Percentiles rank a stretch among this genome's conserved stretches.
Conservation (phyloP, 2,888 invertebrate genomes). For the Drepanosiphum platanoidis region DNA sequence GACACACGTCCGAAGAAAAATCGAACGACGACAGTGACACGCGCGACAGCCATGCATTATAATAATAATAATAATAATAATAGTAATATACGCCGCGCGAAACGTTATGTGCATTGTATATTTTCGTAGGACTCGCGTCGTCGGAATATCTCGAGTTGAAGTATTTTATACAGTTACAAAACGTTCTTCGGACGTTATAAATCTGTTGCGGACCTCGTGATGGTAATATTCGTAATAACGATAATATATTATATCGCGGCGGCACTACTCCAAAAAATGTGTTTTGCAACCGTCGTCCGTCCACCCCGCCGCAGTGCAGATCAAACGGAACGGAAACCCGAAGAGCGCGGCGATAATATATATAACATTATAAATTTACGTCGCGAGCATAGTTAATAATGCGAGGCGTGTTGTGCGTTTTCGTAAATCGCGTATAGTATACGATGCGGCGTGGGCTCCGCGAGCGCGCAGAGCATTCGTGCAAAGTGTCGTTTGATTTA, state of each 20-base stretch:
- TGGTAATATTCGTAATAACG: neutral
- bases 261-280: conserved; percentile 29
- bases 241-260: neutral
- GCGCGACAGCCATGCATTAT: neutral
- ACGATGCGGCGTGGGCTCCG: neutral
- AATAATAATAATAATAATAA: no score
- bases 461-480: neutral
- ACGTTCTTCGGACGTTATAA: no score
- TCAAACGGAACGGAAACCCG: conserved; percentile 40
- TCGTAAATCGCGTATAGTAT: neutral
- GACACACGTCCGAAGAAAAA: conserved; percentile 33
- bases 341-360: neutral
- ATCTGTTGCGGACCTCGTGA: neutral
- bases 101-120: neutral
- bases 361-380: neutral
- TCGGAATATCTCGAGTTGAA: no score
- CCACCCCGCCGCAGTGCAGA: neutral
- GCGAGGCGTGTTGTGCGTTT: neutral
- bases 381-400: no score
- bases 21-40: conserved; percentile 4
- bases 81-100: no score
- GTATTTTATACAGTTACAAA: no score
- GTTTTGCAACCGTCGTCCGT: conserved; percentile 34
- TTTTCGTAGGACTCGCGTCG: no score
- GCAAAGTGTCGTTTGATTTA: conserved; percentile 18